Evolutionary conservation across 2,888 invertebrate genomes (phyloP).

Genomic region (Tiliacea citrago): DNA sequence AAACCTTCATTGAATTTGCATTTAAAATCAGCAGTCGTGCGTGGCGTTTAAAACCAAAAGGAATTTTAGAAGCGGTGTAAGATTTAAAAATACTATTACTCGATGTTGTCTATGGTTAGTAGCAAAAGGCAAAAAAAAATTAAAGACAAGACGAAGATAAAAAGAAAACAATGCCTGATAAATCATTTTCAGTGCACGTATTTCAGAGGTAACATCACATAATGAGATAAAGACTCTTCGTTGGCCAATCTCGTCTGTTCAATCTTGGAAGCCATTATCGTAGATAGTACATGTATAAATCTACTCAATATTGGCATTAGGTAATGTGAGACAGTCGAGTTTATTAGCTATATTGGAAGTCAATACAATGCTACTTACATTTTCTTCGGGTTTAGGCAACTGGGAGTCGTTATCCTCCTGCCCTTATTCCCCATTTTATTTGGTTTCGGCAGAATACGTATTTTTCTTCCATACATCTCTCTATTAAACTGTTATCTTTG

Average conservation of each 20-base stretch:
- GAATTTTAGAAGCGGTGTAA: not conserved
- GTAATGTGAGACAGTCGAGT: conserved; percentile 16
- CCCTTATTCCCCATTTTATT: not conserved
- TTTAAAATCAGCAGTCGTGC: conserved; percentile 26
- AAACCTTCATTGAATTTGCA: not conserved
- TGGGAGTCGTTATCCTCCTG: not conserved
- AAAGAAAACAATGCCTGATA: conserved; percentile 43
- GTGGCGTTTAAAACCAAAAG: conserved; percentile 1
- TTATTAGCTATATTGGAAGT: conserved; percentile 10
- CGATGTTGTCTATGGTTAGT: not conserved
- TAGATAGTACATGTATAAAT: conserved; percentile 29
- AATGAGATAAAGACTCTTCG: conserved; percentile 43
- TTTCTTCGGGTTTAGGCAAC: not conserved
- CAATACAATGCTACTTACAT: not conserved
- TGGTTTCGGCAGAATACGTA: not conserved
- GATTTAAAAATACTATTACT: not conserved
- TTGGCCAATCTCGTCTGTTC: conserved; percentile 36
- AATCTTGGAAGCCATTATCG: conserved; percentile 45
- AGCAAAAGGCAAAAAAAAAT: conserved; percentile 14
- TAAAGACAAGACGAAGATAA: conserved; percentile 16
- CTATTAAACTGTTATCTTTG: no score
- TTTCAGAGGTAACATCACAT: conserved; percentile 34
- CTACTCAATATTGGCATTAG: conserved; percentile 8
- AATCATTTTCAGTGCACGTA: conserved; percentile 37
- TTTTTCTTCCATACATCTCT: not conserved